phyloP scores from a whole-genome alignment of 2,888 invertebrate species.

The Caenorhabditis becei region DNA sequence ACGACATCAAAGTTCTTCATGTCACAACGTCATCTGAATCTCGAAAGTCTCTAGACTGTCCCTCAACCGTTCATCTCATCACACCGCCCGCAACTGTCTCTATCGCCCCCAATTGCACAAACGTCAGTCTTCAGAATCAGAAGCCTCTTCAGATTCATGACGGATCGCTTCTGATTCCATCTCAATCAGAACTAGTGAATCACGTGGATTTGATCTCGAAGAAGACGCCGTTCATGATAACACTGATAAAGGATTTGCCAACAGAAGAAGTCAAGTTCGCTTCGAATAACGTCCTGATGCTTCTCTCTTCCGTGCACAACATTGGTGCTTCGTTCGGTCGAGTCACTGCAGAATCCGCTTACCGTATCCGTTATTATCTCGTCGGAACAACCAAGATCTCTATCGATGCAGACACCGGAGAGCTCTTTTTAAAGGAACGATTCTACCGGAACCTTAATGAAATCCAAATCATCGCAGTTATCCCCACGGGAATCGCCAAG shows the following conservation, averaged over 20 bases:
- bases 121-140: conserved; percentile 31
- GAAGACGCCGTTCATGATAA: conserved; percentile 39
- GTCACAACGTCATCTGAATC: not conserved
- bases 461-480: conserved; percentile 44
- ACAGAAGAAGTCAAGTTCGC: conserved; percentile 51
- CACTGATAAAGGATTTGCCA: conserved; percentile 37
- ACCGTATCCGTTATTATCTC: conserved; percentile 57
- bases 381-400: conserved; percentile 43
- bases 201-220: conserved; percentile 39
- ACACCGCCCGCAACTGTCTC: conserved; percentile 31
- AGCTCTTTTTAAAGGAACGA: conserved; percentile 46
- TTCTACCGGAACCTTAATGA: conserved; percentile 42
- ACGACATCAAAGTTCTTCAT: conserved; percentile 20
- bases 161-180: conserved; percentile 19
- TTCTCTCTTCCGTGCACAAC: conserved; percentile 48
- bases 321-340: conserved; percentile 60
- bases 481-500: conserved; percentile 46
- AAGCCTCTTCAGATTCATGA: conserved; percentile 32
- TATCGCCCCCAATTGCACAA: conserved; percentile 7
- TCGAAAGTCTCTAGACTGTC: not conserved
- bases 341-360: conserved; percentile 62
- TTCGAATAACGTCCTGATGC: conserved; percentile 45
- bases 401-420: conserved; percentile 56
- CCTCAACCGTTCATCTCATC: conserved; percentile 34
- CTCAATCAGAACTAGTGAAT: conserved; percentile 24